phyloP scores from a whole-genome alignment of 2,797 vertebrate species.

The Sebastes ruberrimus region DNA sequence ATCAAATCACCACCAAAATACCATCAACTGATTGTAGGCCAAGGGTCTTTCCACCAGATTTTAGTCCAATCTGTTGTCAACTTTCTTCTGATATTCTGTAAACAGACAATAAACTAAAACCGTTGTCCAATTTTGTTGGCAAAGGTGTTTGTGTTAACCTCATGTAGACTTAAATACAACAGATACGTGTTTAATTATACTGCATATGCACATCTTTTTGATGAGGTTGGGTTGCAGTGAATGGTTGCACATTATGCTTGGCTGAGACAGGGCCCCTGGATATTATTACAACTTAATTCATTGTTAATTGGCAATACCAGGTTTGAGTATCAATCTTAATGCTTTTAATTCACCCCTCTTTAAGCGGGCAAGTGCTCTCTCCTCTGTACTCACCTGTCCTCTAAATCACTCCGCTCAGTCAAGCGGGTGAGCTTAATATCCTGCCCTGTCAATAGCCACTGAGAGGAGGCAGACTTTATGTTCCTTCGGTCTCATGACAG shows the following conservation, averaged over 20 bases:
- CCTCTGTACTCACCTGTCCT: slow-evolving; percentile 44
- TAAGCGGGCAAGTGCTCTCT: slow-evolving; percentile 13
- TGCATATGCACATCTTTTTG: neutral
- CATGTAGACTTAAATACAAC: neutral
- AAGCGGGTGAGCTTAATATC: slow-evolving; percentile 51
- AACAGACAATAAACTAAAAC: neutral
- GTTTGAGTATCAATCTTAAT: slow-evolving; percentile 34
- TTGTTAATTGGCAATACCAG: slow-evolving; percentile 29
- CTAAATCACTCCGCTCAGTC: slow-evolving; percentile 54
- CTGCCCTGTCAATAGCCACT: slow-evolving; percentile 53
- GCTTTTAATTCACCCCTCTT: slow-evolving; percentile 39
- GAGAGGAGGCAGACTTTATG: slow-evolving; percentile 52
- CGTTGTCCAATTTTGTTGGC: neutral
- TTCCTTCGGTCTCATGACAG: slow-evolving; percentile 62
- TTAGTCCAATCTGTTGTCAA: neutral
- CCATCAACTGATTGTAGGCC: neutral
- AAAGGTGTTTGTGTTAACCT: neutral
- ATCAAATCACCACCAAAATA: neutral
- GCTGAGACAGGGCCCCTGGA: neutral
- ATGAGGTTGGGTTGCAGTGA: neutral
- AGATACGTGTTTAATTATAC: neutral
- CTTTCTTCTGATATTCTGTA: neutral
- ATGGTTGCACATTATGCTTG: neutral
- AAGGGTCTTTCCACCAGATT: neutral
- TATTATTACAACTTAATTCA: slow-evolving; percentile 27